Percentiles rank a stretch among this genome's conserved stretches.
Evolutionary conservation across 2,888 invertebrate species (phyloP).

Genomic region (Meteorus colon): DNA sequence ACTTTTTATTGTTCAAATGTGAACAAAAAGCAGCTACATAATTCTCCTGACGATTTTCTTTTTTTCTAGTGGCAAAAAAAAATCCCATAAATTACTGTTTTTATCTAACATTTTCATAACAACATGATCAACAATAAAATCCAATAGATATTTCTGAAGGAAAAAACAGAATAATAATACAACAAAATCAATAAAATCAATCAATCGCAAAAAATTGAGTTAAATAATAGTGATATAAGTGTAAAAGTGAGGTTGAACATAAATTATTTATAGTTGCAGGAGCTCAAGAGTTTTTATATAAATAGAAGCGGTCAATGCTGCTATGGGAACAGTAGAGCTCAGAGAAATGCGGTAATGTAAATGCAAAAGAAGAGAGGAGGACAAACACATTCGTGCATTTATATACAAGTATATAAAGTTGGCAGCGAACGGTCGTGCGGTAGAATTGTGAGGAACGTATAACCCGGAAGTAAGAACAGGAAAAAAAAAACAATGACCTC

Average conservation of each 20-base stretch:
- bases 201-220: background rate
- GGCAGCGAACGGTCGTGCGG: background rate
- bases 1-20: no score
- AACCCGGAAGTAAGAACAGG: slow-evolving; percentile 8
- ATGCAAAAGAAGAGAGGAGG: background rate
- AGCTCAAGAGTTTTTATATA: slow-evolving; percentile 62
- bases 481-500: slow-evolving; percentile 8
- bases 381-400: background rate
- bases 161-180: background rate
- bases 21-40: no score
- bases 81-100: no score
- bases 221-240: background rate
- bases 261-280: slow-evolving; percentile 42
- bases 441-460: slow-evolving; percentile 8
- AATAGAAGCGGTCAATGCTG: slow-evolving; percentile 72
- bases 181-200: background rate
- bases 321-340: slow-evolving; percentile 65
- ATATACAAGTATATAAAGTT: background rate
- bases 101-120: no score
- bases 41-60: no score
- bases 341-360: slow-evolving; percentile 11
- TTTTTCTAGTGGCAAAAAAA: no score
- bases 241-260: slow-evolving; percentile 45
- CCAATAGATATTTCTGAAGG: no score
- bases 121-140: no score